Evolutionary conservation across 2,797 vertebrate genomes (phyloP).

Genomic region (Myotis pilosus): DNA sequence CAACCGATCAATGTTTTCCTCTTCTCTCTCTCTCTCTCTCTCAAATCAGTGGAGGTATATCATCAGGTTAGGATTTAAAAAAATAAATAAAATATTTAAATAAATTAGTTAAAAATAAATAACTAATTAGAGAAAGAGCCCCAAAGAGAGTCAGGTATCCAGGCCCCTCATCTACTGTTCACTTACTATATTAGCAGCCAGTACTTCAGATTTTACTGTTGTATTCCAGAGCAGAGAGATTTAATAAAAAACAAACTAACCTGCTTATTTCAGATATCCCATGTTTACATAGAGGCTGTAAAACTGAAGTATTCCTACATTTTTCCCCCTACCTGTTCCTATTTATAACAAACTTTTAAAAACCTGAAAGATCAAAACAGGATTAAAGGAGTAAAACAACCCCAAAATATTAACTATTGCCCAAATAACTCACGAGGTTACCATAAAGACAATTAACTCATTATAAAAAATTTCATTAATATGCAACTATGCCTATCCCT

Average conservation of each 20-base stretch:
- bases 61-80: neutral
- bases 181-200: neutral
- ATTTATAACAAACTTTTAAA: neutral
- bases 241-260: neutral
- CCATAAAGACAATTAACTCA: neutral
- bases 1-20: neutral
- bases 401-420: neutral
- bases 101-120: neutral
- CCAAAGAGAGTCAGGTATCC: neutral
- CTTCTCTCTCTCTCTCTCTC: too few species aligned
- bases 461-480: neutral
- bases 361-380: constrained; percentile 19
- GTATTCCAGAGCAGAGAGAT: neutral
- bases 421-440: neutral
- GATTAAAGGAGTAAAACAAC: neutral
- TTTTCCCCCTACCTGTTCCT: neutral
- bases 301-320: neutral
- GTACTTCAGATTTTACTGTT: neutral
- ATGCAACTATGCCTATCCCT: neutral
- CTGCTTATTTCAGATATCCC: neutral
- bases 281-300: neutral
- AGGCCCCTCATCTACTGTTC: neutral
- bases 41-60: neutral
- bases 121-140: neutral
- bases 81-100: neutral